Evolutionary conservation across 1,140 invertebrate species (phyloP).

Genomic region (Lerema accius): DNA sequence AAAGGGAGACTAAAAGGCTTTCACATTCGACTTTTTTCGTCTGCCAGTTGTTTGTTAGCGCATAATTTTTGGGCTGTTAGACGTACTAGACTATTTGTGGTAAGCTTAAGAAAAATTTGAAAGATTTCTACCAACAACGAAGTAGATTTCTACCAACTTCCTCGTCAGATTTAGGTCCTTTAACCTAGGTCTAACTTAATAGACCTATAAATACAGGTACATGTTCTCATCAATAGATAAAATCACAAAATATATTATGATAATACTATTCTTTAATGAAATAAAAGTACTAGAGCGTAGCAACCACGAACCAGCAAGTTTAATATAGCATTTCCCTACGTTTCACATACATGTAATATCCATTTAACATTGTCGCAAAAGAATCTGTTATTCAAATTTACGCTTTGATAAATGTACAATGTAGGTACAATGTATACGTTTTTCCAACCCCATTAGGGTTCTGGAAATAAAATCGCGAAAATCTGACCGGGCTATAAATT

Average conservation of each 20-base stretch:
- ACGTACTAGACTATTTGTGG: background rate
- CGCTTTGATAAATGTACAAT: slow-evolving; percentile 6
- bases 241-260: too few species aligned
- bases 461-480: slow-evolving; percentile 21
- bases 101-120: background rate
- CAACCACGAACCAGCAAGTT: background rate
- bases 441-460: slow-evolving; percentile 14
- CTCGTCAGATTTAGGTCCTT: too few species aligned
- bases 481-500: slow-evolving; percentile 12
- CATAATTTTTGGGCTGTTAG: slow-evolving; percentile 9
- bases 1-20: slow-evolving; percentile 13
- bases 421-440: slow-evolving; percentile 1
- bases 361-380: slow-evolving; percentile 20
- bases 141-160: background rate
- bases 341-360: slow-evolving; percentile 4
- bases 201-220: too few species aligned
- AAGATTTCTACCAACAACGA: background rate
- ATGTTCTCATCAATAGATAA: too few species aligned
- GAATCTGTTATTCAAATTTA: slow-evolving; percentile 27
- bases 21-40: slow-evolving; percentile 20
- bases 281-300: background rate
- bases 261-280: too few species aligned
- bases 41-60: slow-evolving; percentile 1
- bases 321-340: slow-evolving; percentile 3
- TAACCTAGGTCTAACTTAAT: too few species aligned